Base-by-base conservation (phyloP, 64 coral and sea anemone species). In the Porites australiensis region DNA sequence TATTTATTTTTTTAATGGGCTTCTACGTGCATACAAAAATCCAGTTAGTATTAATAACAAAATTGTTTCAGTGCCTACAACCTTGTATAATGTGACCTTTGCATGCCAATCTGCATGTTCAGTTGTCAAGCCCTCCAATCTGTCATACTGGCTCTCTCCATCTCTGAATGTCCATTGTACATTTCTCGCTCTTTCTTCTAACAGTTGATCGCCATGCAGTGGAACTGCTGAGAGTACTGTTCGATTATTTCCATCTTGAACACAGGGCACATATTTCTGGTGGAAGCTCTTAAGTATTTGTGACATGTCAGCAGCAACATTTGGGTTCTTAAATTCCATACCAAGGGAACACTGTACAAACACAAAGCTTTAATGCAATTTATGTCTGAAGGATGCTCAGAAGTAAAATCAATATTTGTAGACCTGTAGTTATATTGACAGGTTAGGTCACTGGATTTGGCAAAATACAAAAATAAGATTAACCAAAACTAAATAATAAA, bases 291-390 rank as follows among this genome's bases (percentile, higher is more conserved):
- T 70, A 2, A 82, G 64, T 7, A 90, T 58, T 64, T 90, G 88
- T 54, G 77, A 63, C 88, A 90, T 90, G 2, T 90, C 88, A 12
- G 4, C 48, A 79, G 88, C 60, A 58, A 90, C 60, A 69, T 79
- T 90, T 0, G 88, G 88, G 23, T 90, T 90, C 3, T 55, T 1
- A 53, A 90, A 81, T 90, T 81, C 48, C 88, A 90, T 82, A 66
- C 62, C 45, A 66, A 73, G 64, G 0, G 59, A 70, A 72, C 88
- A 90, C 77, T 87, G 23, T 55, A 55, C 0, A 11, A 55, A 55
- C 53, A 11, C 11, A 55, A 55, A 55, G 11, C 53, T 3, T n/a
- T n/a, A 20, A 69, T 69, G 18, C 65, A 37, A n/a, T n/a, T n/a
- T n/a, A n/a, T n/a, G n/a, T n/a, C n/a, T n/a, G n/a, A n/a, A n/a